Base-by-base conservation (phyloP, 2,113 vertebrate species). In the Anthoscopus minutus region DNA sequence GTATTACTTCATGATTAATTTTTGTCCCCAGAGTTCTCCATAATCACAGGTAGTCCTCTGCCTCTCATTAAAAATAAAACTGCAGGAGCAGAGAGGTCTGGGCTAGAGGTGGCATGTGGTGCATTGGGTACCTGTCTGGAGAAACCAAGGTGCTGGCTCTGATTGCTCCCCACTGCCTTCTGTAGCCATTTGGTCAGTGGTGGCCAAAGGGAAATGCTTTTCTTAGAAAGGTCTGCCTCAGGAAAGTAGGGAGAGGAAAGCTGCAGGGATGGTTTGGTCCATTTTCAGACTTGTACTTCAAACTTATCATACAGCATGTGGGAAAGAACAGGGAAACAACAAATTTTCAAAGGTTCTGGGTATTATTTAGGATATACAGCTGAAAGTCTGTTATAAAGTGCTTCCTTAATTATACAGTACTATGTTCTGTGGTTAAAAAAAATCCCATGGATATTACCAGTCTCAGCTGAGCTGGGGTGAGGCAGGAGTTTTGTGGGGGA, bases 51-150 rank as follows among this genome's bases (percentile, higher is more conserved):
- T 60, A 78, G 40, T 10, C 38, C 12, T 70, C 27, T 37, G 11
- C 57, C 51, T 48, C 65, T 47, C 6, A 13, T 44, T 37, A 35
- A 47, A 66, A 76, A 33, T 0, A 57, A 16, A 19, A 20, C 33
- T n/a, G 21, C 8, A 25, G 22, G 31, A 85, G 30, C 13, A 48
- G 58, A 58, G 44, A 74, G n/a, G 45, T 20, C 7, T 57, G 53
- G 44, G 25, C n/a, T 35, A 54, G 53, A 62, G 24, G 9, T 4
- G 7, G 14, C 17, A 45, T 4, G 9, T 13, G 13, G 9, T 18
- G 10, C 8, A 1, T 7, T 15, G 24, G 17, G 30, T 3, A 5
- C 13, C 47, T 1, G 0, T 9, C 27, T 37, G n/a, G 42, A 28
- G 35, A 69, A 72, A 45, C 12, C 0, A 6, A 65, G 42, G 45